phyloP scores from a whole-genome alignment of 2,797 vertebrate genomes.

The Aphelocoma californica region DNA sequence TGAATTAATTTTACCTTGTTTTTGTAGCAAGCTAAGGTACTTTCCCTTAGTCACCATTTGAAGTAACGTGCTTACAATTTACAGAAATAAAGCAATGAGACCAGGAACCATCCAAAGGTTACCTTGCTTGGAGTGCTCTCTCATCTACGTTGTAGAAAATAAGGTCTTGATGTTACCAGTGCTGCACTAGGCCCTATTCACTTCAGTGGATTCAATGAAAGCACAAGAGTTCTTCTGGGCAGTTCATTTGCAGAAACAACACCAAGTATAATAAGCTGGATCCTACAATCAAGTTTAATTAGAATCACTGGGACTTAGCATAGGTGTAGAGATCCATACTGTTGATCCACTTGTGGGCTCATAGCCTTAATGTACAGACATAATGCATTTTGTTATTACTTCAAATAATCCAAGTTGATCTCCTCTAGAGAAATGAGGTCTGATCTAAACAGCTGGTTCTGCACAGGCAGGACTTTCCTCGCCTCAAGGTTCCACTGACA shows the following conservation, averaged over 20 bases:
- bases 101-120: neutral
- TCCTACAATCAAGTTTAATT: conserved; percentile 37
- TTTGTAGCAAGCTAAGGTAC: conserved; percentile 28
- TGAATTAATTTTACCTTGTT: conserved; percentile 41
- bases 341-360: conserved; percentile 36
- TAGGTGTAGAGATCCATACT: neutral
- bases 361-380: conserved; percentile 35
- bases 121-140: neutral
- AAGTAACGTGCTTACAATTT: neutral
- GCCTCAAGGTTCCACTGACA: neutral
- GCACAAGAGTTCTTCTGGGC: conserved; percentile 12
- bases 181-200: neutral
- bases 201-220: neutral
- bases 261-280: neutral
- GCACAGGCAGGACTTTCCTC: neutral
- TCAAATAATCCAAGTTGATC: conserved; percentile 37
- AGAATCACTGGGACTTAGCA: conserved; percentile 30
- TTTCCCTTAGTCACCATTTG: conserved; percentile 12
- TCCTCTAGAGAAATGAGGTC: conserved; percentile 4
- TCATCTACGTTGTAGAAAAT: neutral
- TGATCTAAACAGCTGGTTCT: neutral
- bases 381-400: conserved; percentile 25
- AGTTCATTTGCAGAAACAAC: neutral
- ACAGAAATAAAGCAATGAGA: conserved; percentile 44
- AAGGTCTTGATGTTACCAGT: neutral